Conservation (phyloP, 2,113 vertebrate genomes). For the Mobula birostris region DNA sequence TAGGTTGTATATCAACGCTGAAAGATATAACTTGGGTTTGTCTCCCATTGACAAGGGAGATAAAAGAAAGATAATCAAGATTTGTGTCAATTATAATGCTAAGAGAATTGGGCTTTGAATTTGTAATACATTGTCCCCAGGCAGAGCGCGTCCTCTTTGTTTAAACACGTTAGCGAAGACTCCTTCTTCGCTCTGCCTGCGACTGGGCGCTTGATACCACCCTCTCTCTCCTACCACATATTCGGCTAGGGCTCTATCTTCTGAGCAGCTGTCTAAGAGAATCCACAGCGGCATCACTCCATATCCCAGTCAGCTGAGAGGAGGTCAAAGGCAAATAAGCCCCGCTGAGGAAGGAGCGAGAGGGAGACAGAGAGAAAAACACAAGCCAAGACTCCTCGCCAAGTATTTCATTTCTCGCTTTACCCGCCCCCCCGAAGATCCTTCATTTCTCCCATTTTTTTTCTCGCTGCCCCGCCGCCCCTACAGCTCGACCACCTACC, state of each 20-base stretch:
- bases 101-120: not conserved
- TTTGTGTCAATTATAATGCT: not conserved
- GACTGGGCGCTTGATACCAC: too few relatives aligned
- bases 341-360: not conserved
- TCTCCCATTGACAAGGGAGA: not conserved
- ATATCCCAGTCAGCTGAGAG: constrained; percentile 15
- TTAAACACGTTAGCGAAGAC: not conserved
- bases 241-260: not conserved
- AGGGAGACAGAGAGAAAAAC: not conserved
- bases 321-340: constrained; percentile 18
- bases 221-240: not conserved
- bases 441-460: not conserved
- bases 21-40: not conserved
- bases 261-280: not conserved
- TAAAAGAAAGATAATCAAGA: not conserved
- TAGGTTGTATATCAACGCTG: not conserved
- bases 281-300: not conserved
- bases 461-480: not conserved
- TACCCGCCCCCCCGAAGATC: constrained; percentile 31
- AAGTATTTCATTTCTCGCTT: not conserved
- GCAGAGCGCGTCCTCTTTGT: not conserved
- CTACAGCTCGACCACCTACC: constrained; percentile 59
- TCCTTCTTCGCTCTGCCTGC: not conserved
- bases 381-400: not conserved
- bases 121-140: not conserved